These are phyloP conservation scores for Zosterops japonicus DNA, from an alignment of 2,113 vertebrate genomes.

Conservation along the genomic window DNA sequence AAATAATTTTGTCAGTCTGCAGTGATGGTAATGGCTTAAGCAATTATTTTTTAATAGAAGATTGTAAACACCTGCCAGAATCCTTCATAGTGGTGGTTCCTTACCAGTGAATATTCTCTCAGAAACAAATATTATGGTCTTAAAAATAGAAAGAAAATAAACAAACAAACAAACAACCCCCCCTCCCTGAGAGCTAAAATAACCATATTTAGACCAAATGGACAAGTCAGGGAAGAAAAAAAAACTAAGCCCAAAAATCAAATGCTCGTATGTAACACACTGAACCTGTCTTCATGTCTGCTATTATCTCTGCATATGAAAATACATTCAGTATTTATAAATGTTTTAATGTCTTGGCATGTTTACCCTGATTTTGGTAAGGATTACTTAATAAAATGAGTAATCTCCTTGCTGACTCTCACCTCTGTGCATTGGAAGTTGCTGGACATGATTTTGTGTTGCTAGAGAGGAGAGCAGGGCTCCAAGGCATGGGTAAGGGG, in stretches of 20 bases:
- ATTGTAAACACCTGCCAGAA: neutral
- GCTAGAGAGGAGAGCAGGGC: neutral
- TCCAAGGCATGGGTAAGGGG: neutral
- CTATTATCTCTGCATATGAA: neutral
- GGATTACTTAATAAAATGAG: neutral
- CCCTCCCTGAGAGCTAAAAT: rapidly evolving
- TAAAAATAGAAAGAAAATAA: neutral
- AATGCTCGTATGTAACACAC: rapidly evolving
- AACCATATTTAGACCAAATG: neutral
- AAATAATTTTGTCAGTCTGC: neutral
- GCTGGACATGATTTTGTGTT: neutral
- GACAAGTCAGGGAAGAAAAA: neutral
- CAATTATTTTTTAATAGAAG: neutral
- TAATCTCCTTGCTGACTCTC: neutral
- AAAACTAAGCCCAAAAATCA: neutral
- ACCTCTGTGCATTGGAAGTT: neutral
- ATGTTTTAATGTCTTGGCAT: neutral
- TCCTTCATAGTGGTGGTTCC: neutral
- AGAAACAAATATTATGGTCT: neutral
- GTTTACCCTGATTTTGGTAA: neutral
- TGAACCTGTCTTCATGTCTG: neutral
- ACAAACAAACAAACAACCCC: neutral
- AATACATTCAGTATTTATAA: neutral
- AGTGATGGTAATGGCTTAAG: neutral
- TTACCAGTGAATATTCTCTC: neutral